Percentiles rank a stretch among this genome's conserved stretches.
Evolutionary conservation across 1,140 invertebrate species (phyloP).

Genomic region (Diuraphis noxia): DNA sequence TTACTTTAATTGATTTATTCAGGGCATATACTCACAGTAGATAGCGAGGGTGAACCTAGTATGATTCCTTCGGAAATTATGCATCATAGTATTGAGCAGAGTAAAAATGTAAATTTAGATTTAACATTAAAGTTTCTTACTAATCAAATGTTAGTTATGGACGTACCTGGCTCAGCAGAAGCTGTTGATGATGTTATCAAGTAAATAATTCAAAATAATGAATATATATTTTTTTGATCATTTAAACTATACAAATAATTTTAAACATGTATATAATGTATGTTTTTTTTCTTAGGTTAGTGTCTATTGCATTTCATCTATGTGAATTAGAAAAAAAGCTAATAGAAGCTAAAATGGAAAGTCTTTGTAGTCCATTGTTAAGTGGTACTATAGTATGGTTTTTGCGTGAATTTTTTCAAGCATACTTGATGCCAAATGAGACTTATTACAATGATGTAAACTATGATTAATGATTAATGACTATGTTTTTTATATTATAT

Average conservation of each 20-base stretch:
- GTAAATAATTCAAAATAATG: constrained; percentile 20
- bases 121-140: constrained; percentile 62
- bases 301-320: constrained; percentile 69
- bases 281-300: constrained; percentile 62
- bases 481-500: constrained; percentile 49
- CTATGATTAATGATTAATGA: constrained; percentile 25
- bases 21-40: constrained; percentile 71
- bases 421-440: constrained; percentile 74
- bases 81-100: constrained; percentile 68
- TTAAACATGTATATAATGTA: not conserved
- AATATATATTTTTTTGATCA: constrained; percentile 54
- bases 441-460: constrained; percentile 70
- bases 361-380: constrained; percentile 79
- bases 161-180: constrained; percentile 64
- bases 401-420: constrained; percentile 73
- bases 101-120: constrained; percentile 62
- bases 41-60: constrained; percentile 74
- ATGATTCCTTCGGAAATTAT: constrained; percentile 78
- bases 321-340: constrained; percentile 72
- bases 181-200: constrained; percentile 66
- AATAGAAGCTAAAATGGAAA: constrained; percentile 66
- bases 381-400: constrained; percentile 80
- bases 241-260: not conserved
- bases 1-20: constrained; percentile 55
- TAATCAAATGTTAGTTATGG: constrained; percentile 61